phyloP scores from a whole-genome alignment of 1,140 invertebrate genomes.

The Goniozus legneri region DNA sequence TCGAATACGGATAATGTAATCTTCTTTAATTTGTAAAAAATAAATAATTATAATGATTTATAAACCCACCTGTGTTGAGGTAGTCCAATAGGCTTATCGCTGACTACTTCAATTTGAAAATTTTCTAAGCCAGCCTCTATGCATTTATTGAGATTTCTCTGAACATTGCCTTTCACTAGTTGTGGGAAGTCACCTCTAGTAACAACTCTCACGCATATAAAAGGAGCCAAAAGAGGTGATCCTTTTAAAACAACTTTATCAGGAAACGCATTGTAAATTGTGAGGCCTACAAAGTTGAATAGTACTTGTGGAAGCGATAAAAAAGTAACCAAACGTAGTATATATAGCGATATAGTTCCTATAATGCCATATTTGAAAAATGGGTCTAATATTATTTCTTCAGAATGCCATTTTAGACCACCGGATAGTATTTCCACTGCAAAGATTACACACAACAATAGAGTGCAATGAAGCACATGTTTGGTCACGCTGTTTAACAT shows the following conservation, averaged over 20 bases:
- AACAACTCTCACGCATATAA: slow-evolving; percentile 93
- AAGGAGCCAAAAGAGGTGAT: slow-evolving; percentile 87
- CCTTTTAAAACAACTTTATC: slow-evolving; percentile 88
- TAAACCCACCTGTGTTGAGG: slow-evolving; percentile 57
- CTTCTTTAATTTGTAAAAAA: too few relatives aligned
- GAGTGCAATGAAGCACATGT: slow-evolving; percentile 74
- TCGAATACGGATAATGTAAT: background rate
- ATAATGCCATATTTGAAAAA: slow-evolving; percentile 76
- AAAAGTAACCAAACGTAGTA: slow-evolving; percentile 78
- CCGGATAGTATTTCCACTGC: slow-evolving; percentile 77
- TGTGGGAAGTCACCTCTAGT: slow-evolving; percentile 94
- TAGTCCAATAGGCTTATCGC: slow-evolving; percentile 82
- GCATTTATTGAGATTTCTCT: slow-evolving; percentile 86
- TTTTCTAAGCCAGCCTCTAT: slow-evolving; percentile 89
- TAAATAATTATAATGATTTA: too few relatives aligned
- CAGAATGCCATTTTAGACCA: slow-evolving; percentile 66
- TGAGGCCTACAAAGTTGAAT: slow-evolving; percentile 88
- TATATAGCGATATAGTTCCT: slow-evolving; percentile 69
- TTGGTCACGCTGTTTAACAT: slow-evolving; percentile 67
- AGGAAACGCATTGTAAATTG: slow-evolving; percentile 92
- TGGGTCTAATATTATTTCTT: slow-evolving; percentile 68
- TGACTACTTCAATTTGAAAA: slow-evolving; percentile 96
- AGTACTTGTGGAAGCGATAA: slow-evolving; percentile 86
- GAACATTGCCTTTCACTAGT: slow-evolving; percentile 85
- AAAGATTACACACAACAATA: slow-evolving; percentile 72